These are phyloP conservation scores for Dendrolimus kikuchii DNA, from an alignment of 1,140 invertebrate genomes.

Conservation along the genomic window DNA sequence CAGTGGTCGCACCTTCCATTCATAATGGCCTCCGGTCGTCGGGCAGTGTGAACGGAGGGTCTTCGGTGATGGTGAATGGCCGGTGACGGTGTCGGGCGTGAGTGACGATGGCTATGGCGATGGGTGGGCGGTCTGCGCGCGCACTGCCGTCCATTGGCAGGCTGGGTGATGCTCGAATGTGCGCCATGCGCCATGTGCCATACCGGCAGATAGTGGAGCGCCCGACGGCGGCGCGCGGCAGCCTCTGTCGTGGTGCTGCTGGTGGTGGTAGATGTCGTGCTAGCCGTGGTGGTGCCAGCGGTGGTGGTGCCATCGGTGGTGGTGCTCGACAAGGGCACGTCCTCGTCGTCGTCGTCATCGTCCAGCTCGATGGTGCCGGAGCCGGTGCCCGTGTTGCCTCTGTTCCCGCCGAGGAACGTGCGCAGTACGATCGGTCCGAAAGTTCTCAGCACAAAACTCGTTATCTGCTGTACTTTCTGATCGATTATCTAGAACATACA, in stretches of 20 bases:
- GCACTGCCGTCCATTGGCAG: constrained; percentile 54
- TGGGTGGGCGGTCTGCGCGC: constrained; percentile 58
- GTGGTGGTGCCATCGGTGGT: constrained; percentile 34
- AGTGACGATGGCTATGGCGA: constrained; percentile 65
- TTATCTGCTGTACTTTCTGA: constrained; percentile 82
- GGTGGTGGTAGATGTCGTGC: not conserved
- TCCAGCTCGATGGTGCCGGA: constrained; percentile 55
- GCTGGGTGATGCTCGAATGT: constrained; percentile 32
- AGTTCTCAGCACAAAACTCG: constrained; percentile 77
- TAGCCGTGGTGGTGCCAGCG: constrained; percentile 35
- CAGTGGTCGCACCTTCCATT: not conserved
- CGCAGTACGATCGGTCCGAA: constrained; percentile 78
- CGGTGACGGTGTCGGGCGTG: constrained; percentile 65
- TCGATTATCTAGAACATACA: constrained; percentile 82
- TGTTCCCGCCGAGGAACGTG: constrained; percentile 67
- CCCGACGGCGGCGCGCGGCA: constrained; percentile 51
- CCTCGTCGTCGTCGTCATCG: constrained; percentile 57
- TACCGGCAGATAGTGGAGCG: constrained; percentile 60
- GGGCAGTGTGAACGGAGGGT: not conserved
- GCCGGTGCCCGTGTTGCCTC: constrained; percentile 48
- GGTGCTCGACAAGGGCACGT: constrained; percentile 28
- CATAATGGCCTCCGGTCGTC: not conserved
- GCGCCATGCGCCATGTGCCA: constrained; percentile 55
- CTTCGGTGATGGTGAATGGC: too few species aligned
- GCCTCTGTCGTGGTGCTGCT: constrained; percentile 41